Conservation (phyloP, 2,113 vertebrate species). For the Myanophis thanlyinensis region DNA sequence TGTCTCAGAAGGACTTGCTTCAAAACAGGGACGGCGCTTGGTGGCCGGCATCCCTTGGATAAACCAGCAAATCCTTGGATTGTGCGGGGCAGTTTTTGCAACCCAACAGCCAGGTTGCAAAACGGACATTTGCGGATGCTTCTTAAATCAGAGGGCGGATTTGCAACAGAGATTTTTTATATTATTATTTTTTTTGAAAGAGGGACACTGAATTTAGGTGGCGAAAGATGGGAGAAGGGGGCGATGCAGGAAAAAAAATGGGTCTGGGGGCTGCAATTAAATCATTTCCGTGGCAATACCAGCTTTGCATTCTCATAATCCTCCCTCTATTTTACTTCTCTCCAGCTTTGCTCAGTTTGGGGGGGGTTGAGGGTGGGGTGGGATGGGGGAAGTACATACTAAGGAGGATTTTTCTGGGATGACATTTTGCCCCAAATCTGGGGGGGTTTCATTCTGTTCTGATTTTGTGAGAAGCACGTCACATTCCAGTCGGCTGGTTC, state of each 20-base stretch:
- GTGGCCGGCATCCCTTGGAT: neutral
- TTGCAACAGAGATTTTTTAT: neutral
- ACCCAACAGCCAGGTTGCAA: neutral
- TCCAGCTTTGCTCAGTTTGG: neutral
- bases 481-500: neutral
- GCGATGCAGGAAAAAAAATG: neutral
- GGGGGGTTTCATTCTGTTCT: neutral
- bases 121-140: neutral
- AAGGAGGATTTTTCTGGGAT: neutral
- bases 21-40: neutral
- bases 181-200: too few relatives aligned
- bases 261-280: neutral
- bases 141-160: neutral
- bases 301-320: neutral
- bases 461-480: neutral
- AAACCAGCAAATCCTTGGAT: neutral
- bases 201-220: neutral
- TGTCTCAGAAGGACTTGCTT: neutral
- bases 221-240: neutral
- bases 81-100: neutral
- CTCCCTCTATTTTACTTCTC: neutral
- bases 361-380: too few relatives aligned
- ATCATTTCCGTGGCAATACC: neutral
- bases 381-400: neutral
- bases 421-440: neutral